phyloP scores from a whole-genome alignment of 92 coral and sea anemone species.

The Umimayanthus kanabou region DNA sequence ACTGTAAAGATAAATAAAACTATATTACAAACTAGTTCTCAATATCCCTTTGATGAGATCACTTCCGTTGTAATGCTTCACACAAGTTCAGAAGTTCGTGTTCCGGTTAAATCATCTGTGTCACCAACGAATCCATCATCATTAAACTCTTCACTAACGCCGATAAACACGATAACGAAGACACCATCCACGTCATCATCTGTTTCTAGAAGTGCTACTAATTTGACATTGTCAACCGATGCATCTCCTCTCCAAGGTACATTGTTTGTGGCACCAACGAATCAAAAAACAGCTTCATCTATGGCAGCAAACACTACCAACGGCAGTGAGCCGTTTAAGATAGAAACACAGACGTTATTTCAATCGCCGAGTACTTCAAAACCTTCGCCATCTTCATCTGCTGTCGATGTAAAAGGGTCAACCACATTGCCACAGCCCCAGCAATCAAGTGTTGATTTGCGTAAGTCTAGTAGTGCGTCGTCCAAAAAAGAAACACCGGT shows the following conservation, averaged over 20 bases:
- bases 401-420: neutral
- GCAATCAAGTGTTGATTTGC: neutral
- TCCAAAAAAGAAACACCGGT: neutral
- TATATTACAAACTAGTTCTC: neutral
- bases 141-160: neutral
- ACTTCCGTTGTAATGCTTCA: neutral
- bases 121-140: neutral
- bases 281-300: neutral
- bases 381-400: neutral
- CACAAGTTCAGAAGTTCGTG: neutral
- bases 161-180: neutral
- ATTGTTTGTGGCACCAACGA: neutral
- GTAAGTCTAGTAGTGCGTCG: neutral
- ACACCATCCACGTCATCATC: neutral
- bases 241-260: neutral
- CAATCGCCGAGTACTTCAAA: neutral
- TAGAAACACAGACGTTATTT: no score
- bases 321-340: no score
- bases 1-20: neutral
- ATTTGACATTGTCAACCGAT: neutral
- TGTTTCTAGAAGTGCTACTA: neutral
- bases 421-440: neutral
- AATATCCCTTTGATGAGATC: neutral
- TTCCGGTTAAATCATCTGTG: neutral
- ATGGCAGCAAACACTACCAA: neutral